Evolutionary conservation across 1,140 invertebrate genomes (phyloP), one percentile per base, ranked within the genome.

Genomic region (Pinna nobilis): DNA sequence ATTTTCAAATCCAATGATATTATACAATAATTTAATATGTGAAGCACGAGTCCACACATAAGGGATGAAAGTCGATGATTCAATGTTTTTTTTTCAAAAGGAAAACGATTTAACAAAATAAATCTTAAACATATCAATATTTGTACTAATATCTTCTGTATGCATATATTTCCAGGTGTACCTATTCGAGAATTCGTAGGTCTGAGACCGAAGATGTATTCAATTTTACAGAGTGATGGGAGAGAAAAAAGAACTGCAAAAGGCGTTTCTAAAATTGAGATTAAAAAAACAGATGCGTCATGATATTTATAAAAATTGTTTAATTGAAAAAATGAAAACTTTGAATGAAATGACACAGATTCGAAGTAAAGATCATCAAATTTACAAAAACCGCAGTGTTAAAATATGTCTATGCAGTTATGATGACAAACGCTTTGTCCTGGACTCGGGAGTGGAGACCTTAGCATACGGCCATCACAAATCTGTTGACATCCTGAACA

Each of bases 131-230:
- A n/a, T n/a, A n/a, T 6, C n/a, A 20, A 6, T 50, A 50, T 50
- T 18, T 50, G n/a, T 50, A 20, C 25, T 5, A 18, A 18, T 55
- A 30, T 55, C 11, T 55, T 25, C 18, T 55, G 25, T 28, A 30
- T 55, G 28, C 33, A 30, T 55, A n/a, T 28, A 55, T 7, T 13
- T 28, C 1, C 15, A 55, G 4, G 11, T 55, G 18, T 55, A 15
- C 7, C 51, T 6, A 55, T 50, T 50, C 74, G 51, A 15, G 84
- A 88, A 77, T 90, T 87, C 84, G 71, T 89, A 49, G 87, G 88
- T n/a, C 65, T 90, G 50, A 77, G 82, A 67, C 70, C 86, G 20
- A 91, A 91, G 84, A 85, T 89, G 77, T 91, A 69, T 39, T 33
- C 51, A 11, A 30, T 69, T 13, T n/a, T 51, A 25, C 18, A 20